These are phyloP conservation scores for Hiodon tergisus DNA, from an alignment of 2,113 vertebrate genomes.

Conservation along the genomic window DNA sequence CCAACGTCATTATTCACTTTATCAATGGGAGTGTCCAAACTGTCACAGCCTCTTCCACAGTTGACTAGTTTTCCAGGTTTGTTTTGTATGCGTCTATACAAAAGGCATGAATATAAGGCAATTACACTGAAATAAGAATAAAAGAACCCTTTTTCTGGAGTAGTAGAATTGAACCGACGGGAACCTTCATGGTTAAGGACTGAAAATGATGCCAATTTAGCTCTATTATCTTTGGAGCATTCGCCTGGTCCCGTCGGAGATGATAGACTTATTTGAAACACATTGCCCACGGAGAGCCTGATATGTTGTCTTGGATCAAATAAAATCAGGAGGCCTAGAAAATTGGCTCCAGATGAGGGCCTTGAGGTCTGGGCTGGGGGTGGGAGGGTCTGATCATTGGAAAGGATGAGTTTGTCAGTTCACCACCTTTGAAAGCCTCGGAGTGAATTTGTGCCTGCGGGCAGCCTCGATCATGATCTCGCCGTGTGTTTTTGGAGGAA, in stretches of 20 bases:
- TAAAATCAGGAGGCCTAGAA: conserved; percentile 6
- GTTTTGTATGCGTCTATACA: conserved; percentile 13
- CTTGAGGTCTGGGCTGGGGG: not conserved
- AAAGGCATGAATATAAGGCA: conserved; percentile 1
- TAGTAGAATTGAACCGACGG: not conserved
- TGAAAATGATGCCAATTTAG: conserved; percentile 2
- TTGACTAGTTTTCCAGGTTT: not conserved
- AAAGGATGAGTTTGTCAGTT: not conserved
- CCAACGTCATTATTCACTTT: too few species aligned
- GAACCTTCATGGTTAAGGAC: not conserved
- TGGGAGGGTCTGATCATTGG: not conserved
- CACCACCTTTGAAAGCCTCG: not conserved
- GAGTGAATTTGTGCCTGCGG: too few species aligned
- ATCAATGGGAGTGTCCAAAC: too few species aligned
- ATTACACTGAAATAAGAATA: conserved; percentile 9
- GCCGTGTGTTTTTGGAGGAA: not conserved
- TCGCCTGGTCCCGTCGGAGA: not conserved
- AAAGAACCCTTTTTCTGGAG: not conserved
- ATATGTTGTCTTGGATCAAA: not conserved
- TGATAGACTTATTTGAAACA: conserved; percentile 9
- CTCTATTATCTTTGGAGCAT: not conserved
- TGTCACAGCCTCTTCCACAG: not conserved
- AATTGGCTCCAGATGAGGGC: conserved; percentile 15
- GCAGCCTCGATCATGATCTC: not conserved
- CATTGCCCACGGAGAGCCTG: not conserved